phyloP scores from a whole-genome alignment of 2,113 vertebrate species.

The Nesoenas mayeri region DNA sequence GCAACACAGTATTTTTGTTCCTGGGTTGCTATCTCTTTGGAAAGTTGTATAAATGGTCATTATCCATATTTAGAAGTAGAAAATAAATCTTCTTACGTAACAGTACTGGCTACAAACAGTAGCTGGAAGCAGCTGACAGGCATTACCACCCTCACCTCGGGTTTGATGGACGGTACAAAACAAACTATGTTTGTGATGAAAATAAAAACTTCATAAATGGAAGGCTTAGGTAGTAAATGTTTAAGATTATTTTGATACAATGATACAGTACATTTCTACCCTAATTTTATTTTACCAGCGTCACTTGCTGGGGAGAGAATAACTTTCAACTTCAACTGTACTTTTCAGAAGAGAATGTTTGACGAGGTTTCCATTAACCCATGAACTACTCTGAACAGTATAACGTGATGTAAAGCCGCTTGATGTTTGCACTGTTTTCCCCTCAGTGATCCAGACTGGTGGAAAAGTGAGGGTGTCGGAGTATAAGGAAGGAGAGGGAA shows the following conservation, averaged over 20 bases:
- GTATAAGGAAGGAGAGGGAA: neutral
- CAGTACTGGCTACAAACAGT: neutral
- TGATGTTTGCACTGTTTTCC: neutral
- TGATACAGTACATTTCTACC: neutral
- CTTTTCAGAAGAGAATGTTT: neutral
- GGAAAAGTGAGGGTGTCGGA: neutral
- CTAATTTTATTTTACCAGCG: neutral
- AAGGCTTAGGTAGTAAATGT: neutral
- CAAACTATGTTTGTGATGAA: neutral
- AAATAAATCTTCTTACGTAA: conserved; percentile 12
- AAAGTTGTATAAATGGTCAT: conserved; percentile 28
- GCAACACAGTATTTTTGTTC: conserved; percentile 21
- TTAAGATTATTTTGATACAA: neutral
- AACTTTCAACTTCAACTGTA: neutral
- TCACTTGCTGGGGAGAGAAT: neutral
- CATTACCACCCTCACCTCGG: neutral
- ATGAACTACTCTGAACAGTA: neutral
- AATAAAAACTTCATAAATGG: neutral
- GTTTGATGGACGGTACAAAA: neutral
- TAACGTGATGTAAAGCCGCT: neutral
- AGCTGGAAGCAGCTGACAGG: conserved; percentile 1
- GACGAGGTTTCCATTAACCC: neutral
- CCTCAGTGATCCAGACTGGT: neutral
- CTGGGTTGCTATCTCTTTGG: conserved; percentile 26
- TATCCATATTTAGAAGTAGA: conserved; percentile 44